phyloP scores from a whole-genome alignment of 1,140 invertebrate species.

The Papilio xuthus region DNA sequence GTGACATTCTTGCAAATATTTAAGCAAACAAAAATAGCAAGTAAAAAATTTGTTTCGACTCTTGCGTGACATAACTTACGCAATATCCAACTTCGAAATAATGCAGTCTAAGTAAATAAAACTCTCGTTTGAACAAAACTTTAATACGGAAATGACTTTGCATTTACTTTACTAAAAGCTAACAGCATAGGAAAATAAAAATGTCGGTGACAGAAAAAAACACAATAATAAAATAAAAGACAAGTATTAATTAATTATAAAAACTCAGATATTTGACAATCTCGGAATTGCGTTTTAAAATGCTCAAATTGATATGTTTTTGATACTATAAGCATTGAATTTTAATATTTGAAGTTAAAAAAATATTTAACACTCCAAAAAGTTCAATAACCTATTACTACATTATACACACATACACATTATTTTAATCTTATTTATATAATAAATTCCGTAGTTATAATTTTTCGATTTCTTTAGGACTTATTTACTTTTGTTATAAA shows the following conservation, averaged over 20 bases:
- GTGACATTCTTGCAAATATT: neutral
- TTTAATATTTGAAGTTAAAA: too few relatives aligned
- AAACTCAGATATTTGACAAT: too few relatives aligned
- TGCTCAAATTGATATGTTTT: too few relatives aligned
- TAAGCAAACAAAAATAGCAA: neutral
- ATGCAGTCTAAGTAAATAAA: constrained; percentile 56
- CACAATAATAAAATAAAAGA: neutral
- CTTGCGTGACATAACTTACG: constrained; percentile 53
- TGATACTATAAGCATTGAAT: too few relatives aligned
- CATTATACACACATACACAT: too few relatives aligned
- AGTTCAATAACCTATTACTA: too few relatives aligned
- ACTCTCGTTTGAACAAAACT: constrained; percentile 42
- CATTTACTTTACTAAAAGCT: constrained; percentile 19
- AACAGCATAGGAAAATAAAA: neutral
- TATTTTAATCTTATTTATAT: too few relatives aligned
- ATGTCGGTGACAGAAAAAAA: neutral
- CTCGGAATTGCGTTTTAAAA: too few relatives aligned
- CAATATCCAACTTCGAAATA: constrained; percentile 43
- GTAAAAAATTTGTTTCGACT: neutral
- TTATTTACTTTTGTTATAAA: neutral
- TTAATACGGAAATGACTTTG: constrained; percentile 43
- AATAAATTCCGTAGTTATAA: too few relatives aligned
- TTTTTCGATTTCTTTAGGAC: too few relatives aligned
- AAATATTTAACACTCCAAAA: too few relatives aligned
- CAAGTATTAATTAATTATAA: too few relatives aligned